Percentiles rank a stretch among this genome's conserved stretches.
Evolutionary conservation across 1,140 invertebrate genomes (phyloP).

Genomic region (Radopholus similis): DNA sequence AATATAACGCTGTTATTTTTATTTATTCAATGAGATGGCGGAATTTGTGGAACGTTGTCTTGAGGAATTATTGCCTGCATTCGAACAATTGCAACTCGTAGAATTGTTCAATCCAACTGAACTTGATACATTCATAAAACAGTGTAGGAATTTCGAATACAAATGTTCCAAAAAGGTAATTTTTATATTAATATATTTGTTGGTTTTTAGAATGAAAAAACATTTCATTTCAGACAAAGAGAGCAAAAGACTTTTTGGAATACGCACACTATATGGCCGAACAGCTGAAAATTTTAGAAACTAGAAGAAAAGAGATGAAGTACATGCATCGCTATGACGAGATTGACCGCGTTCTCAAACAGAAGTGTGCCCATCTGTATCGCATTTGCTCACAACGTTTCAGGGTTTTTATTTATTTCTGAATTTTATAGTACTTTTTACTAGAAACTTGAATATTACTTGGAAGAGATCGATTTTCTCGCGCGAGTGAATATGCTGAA

Average conservation of each 20-base stretch:
- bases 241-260: constrained; percentile 7
- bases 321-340: constrained; percentile 14
- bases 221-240: neutral
- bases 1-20: too few relatives aligned
- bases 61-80: constrained; percentile 5
- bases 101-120: neutral
- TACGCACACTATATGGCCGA: constrained; percentile 12
- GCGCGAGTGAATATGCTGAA: neutral
- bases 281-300: neutral
- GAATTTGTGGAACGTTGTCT: constrained; percentile 14
- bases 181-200: neutral
- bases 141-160: constrained; percentile 7
- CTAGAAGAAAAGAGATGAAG: constrained; percentile 2
- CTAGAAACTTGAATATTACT: constrained; percentile 13
- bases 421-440: neutral
- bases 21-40: too few relatives aligned
- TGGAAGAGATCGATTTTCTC: constrained; percentile 7
- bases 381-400: constrained; percentile 12
- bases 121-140: neutral
- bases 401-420: neutral
- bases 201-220: neutral
- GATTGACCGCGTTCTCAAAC: constrained; percentile 12
- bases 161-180: constrained; percentile 5
- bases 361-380: constrained; percentile 2
- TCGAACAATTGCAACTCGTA: constrained; percentile 10